phyloP scores from a whole-genome alignment of 2,797 vertebrate species.

The Sebastes matsubarae region DNA sequence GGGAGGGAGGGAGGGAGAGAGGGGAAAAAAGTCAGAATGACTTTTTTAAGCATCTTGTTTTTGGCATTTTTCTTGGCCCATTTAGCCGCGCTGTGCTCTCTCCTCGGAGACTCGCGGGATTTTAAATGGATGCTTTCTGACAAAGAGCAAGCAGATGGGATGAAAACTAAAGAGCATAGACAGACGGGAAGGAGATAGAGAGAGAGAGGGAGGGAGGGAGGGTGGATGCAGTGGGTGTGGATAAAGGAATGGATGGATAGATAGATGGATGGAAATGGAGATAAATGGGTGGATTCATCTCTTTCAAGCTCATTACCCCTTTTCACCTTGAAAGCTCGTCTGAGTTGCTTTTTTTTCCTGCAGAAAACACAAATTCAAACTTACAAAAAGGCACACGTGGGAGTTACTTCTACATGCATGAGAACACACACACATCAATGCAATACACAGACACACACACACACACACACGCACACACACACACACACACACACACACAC shows the following conservation, averaged over 20 bases:
- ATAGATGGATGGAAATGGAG: slow-evolving; percentile 16
- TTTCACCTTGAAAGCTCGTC: slow-evolving; percentile 50
- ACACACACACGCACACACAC: neutral
- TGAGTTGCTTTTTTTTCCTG: neutral
- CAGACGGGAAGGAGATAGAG: slow-evolving; percentile 13
- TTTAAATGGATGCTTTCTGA: slow-evolving; percentile 65
- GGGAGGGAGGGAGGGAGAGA: neutral
- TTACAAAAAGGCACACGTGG: neutral
- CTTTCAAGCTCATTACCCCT: slow-evolving; percentile 25
- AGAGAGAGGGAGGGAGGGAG: neutral
- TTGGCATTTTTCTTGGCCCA: slow-evolving; percentile 50
- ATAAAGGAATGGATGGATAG: slow-evolving; percentile 1
- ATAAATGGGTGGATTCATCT: slow-evolving; percentile 28
- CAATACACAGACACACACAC: neutral
- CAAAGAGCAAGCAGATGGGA: slow-evolving; percentile 61
- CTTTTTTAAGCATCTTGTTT: slow-evolving; percentile 53
- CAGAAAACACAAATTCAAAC: slow-evolving; percentile 9
- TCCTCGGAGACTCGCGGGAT: slow-evolving; percentile 51
- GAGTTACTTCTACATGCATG: neutral
- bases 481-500: neutral
- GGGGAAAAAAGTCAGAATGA: slow-evolving; percentile 15
- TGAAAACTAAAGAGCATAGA: slow-evolving; percentile 49
- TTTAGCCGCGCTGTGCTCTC: slow-evolving; percentile 32
- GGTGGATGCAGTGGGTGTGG: neutral
- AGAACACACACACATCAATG: neutral